phyloP scores from a whole-genome alignment of 2,797 vertebrate species.

The Falco biarmicus region DNA sequence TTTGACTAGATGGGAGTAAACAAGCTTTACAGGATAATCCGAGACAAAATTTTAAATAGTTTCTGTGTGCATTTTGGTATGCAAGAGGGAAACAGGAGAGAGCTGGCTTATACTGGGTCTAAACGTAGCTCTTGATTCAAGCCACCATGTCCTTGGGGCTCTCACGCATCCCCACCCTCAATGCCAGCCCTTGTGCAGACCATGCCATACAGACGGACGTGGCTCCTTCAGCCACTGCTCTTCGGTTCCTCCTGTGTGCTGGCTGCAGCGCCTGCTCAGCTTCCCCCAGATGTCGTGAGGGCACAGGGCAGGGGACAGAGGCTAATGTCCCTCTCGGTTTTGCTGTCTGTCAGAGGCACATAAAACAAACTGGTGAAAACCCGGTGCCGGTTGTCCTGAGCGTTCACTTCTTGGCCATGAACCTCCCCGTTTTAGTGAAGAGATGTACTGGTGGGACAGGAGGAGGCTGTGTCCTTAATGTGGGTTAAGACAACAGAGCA shows the following conservation, averaged over 20 bases:
- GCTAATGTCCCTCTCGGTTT: accelerated
- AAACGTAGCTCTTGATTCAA: not conserved
- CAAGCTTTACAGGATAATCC: not conserved
- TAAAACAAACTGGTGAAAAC: not conserved
- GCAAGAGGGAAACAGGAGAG: not conserved
- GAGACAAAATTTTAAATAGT: not conserved
- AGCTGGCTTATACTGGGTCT: not conserved
- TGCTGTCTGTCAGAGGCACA: not conserved
- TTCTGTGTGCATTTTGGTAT: not conserved
- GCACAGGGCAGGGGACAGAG: not conserved
- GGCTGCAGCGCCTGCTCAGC: not conserved
- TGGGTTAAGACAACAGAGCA: not conserved
- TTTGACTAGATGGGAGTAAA: not conserved
- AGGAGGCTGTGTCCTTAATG: not conserved
- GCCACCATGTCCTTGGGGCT: accelerated
- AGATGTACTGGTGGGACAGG: not conserved
- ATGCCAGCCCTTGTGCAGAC: not conserved
- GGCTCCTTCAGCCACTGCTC: not conserved
- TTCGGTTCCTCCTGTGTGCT: too few relatives aligned
- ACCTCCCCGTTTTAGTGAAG: not conserved
- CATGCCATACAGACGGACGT: accelerated
- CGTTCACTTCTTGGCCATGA: not conserved
- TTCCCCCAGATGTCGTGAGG: accelerated
- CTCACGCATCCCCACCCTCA: not conserved
- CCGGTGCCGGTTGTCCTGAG: not conserved